phyloP scores from a whole-genome alignment of 2,113 vertebrate species.

The Gallinago media region DNA sequence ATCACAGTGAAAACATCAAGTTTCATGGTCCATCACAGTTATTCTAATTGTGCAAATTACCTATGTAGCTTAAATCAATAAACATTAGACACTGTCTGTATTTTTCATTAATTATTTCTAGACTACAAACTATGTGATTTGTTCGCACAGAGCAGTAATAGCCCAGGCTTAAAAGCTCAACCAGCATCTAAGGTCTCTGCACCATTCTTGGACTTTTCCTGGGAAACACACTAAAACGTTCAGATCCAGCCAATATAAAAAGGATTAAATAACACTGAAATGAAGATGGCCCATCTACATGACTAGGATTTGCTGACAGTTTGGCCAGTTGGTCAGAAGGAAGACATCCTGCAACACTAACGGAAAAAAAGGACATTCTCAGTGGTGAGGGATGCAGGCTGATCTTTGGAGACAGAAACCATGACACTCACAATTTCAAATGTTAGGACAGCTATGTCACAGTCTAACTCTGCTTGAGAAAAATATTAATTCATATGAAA shows the following conservation, averaged over 20 bases:
- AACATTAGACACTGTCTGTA: not conserved
- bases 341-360: not conserved
- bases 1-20: not conserved
- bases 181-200: not conserved
- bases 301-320: fast-evolving
- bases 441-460: not conserved
- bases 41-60: not conserved
- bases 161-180: not conserved
- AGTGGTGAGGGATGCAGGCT: not conserved
- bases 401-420: not conserved
- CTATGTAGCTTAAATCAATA: not conserved
- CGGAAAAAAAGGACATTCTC: not conserved
- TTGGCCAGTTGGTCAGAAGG: not conserved
- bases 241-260: not conserved
- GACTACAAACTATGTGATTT: not conserved
- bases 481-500: not conserved
- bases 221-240: not conserved
- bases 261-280: not conserved
- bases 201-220: not conserved
- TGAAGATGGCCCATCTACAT: not conserved
- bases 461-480: not conserved
- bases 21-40: not conserved
- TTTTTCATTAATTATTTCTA: not conserved
- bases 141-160: not conserved
- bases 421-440: not conserved